Percentiles rank a stretch among this genome's conserved stretches.
These are phyloP conservation scores for Meteorus colon DNA, from an alignment of 2,888 invertebrate genomes.

Conservation along the genomic window DNA sequence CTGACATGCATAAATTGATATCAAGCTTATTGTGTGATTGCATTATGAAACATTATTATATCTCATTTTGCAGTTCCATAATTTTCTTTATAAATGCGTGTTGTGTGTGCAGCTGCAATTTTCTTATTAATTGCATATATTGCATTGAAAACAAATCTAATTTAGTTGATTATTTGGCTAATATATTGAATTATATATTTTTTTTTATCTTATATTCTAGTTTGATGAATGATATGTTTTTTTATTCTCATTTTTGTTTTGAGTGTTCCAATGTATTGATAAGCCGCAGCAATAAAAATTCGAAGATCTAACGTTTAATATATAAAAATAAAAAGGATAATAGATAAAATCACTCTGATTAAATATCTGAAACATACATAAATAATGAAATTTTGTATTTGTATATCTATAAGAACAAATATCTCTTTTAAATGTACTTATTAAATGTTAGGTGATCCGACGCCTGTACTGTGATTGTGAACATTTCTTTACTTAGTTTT, in stretches of 20 bases:
- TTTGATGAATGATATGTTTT: background rate
- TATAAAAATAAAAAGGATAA: background rate
- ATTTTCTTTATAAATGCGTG: background rate
- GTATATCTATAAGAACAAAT: slow-evolving; percentile 7
- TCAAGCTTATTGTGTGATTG: background rate
- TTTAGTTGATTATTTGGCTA: background rate
- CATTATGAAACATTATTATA: background rate
- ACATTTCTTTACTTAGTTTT: background rate
- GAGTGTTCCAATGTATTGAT: background rate
- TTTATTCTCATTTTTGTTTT: background rate
- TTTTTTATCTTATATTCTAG: background rate
- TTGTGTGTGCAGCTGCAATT: background rate
- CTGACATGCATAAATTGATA: background rate
- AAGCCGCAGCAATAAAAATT: slow-evolving; percentile 8
- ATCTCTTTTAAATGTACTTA: slow-evolving; percentile 9
- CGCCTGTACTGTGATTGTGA: slow-evolving; percentile 8
- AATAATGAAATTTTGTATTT: slow-evolving; percentile 16
- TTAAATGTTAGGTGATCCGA: background rate
- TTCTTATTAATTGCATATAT: background rate
- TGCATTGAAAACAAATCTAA: background rate
- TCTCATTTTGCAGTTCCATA: background rate
- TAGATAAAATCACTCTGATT: background rate
- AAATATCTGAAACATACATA: background rate
- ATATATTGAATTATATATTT: background rate
- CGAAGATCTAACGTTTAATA: background rate